A percentile compares a stretch with the other conserved stretches of the same genome.
These are phyloP conservation scores for Drosophila sulfurigaster DNA, from an alignment of 1,140 invertebrate genomes.

Conservation along the genomic window DNA sequence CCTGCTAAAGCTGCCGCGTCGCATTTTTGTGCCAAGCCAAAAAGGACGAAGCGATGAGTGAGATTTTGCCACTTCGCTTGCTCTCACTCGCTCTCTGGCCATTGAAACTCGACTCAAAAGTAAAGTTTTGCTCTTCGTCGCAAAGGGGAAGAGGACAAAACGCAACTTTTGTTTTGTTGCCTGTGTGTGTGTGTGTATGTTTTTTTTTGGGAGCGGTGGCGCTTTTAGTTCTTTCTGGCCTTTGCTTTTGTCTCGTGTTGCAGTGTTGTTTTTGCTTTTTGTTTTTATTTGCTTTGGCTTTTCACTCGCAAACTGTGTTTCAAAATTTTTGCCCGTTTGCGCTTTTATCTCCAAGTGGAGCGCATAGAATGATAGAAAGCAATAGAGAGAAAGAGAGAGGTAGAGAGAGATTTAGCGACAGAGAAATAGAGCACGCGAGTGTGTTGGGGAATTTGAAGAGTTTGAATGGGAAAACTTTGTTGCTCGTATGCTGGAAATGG, in stretches of 20 bases:
- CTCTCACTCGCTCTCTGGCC: constrained; percentile 19
- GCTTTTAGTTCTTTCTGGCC: constrained; percentile 58
- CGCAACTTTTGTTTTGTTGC: constrained; percentile 23
- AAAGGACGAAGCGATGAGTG: constrained; percentile 79
- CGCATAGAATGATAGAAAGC: constrained; percentile 17
- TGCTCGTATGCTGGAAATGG: constrained; percentile 47
- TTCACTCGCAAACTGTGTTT: constrained; percentile 70
- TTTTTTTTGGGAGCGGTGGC: not conserved
- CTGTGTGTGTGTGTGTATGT: constrained; percentile 11
- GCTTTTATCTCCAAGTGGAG: constrained; percentile 65
- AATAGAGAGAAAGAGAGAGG: not conserved
- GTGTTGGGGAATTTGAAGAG: constrained; percentile 37
- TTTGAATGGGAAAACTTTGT: constrained; percentile 51
- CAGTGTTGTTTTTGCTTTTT: constrained; percentile 35
- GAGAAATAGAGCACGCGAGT: not conserved
- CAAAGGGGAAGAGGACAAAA: not conserved
- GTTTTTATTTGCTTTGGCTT: constrained; percentile 48
- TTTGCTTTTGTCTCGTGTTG: constrained; percentile 64
- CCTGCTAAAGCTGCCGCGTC: constrained; percentile 72
- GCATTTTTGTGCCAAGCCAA: constrained; percentile 79
- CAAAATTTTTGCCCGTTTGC: constrained; percentile 56
- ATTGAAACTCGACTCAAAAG: constrained; percentile 74
- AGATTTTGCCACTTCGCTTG: constrained; percentile 24
- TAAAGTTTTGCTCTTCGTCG: constrained; percentile 57
- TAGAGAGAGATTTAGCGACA: not conserved